Evolutionary conservation across 2,797 vertebrate species (phyloP), one percentile per base, ranked within the genome.

Genomic region (Pristis pectinata): DNA sequence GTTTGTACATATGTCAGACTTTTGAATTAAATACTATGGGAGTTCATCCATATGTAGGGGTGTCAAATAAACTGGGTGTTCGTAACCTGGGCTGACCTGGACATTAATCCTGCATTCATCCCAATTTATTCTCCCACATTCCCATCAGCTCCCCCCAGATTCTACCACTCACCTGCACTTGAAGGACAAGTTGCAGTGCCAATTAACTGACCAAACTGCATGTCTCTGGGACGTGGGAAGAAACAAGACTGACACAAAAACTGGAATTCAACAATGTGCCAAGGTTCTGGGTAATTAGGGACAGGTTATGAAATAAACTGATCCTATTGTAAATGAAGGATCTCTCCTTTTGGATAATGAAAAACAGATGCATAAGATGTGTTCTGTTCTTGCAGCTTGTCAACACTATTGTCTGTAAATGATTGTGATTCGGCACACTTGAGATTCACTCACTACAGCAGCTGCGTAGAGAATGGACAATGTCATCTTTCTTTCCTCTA

Each of bases 361-460:
- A 95, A 96, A 95, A 76, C 95, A 96, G 96, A 95, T 96, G 95
- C 96, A 97, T 96, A 97, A 97, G 96, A 96, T 96, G 96, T 96
- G 94, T 53, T 97, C 97, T 97, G 95, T 97, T 44, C 37, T 97
- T 95, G 95, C 95, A 95, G 96, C 96, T 97, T 49, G 95, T 97
- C 96, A 97, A 97, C 96, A 97, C 96, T 95, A 97, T 96, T 96
- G 96, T 96, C 97, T 94, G 95, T 96, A 97, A 97, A 97, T 95
- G 97, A 96, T 95, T 95, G 95, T 95, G 95, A 97, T 96, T 95
- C 96, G 96, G 97, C 96, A 96, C 87, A 95, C 94, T 70, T 96
- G 94, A 95, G 95, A 95, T 93, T 93, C 94, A 95, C 96, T 97
- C 95, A 59, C 13, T 95, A 34, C 59, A 34, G 1, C 5, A 8